Evolutionary conservation across 2,888 invertebrate genomes (phyloP).

Genomic region (Chrysopilus asiliformis): DNA sequence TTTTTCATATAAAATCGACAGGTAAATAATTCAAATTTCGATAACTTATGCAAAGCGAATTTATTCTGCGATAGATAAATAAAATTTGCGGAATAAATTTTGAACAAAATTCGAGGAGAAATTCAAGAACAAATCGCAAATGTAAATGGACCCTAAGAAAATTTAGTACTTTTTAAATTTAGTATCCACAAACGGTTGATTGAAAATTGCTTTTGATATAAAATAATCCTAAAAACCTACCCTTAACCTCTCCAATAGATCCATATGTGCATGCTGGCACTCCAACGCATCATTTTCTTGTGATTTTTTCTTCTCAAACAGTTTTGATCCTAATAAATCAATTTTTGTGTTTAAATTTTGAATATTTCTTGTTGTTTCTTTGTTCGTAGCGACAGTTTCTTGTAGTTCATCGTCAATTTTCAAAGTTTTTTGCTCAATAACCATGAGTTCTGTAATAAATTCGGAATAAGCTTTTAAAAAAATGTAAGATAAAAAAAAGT

Average conservation of each 20-base stretch:
- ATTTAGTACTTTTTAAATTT: no score
- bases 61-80: no score
- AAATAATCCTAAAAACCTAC: no score
- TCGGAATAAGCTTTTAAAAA: conserved; percentile 16
- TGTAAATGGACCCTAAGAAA: no score
- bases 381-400: conserved; percentile 41
- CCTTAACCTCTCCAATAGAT: conserved; percentile 40
- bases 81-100: no score
- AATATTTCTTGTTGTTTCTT: conserved; percentile 44
- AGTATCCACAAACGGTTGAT: no score
- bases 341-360: conserved; percentile 47
- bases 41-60: no score
- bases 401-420: conserved; percentile 54
- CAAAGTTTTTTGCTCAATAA: conserved; percentile 62
- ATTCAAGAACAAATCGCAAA: no score
- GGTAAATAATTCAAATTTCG: no score
- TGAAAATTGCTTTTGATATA: no score
- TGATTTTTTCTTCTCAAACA: conserved; percentile 41
- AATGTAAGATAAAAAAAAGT: background rate
- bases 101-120: no score
- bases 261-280: conserved; percentile 41
- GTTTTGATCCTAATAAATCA: conserved; percentile 42
- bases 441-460: conserved; percentile 25
- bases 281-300: conserved; percentile 42
- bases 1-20: no score